Evolutionary conservation across 1,140 invertebrate species (phyloP).

Genomic region (Linepithema humile): DNA sequence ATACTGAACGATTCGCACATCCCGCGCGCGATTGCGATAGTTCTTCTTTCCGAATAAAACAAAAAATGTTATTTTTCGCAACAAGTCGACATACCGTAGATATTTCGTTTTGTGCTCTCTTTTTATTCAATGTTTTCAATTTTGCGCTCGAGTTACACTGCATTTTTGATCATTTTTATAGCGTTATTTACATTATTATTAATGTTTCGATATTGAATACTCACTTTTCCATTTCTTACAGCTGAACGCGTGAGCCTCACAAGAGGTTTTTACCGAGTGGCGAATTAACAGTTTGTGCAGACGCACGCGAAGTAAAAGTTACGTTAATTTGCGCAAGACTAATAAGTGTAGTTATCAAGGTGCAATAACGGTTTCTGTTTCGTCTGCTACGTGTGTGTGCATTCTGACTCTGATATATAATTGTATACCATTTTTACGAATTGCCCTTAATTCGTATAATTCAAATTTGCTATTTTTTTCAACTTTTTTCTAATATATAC

Average conservation of each 20-base stretch:
- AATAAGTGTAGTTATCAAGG: constrained; percentile 51
- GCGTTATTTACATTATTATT: background rate
- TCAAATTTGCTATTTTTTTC: background rate
- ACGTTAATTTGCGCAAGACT: constrained; percentile 27
- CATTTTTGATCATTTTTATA: background rate
- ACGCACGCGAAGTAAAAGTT: background rate
- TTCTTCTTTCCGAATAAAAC: background rate
- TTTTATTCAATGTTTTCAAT: background rate
- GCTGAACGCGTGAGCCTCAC: background rate
- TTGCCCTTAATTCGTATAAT: background rate
- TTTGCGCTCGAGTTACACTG: background rate
- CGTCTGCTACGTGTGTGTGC: background rate
- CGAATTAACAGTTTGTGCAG: constrained; percentile 27
- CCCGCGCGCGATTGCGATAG: background rate
- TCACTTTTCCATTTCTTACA: constrained; percentile 22
- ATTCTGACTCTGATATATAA: background rate
- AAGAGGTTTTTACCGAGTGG: background rate
- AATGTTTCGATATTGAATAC: background rate
- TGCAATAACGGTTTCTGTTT: background rate
- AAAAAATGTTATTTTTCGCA: background rate
- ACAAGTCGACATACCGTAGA: background rate
- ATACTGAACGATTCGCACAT: background rate
- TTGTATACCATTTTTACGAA: background rate
- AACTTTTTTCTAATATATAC: background rate
- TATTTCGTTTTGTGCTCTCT: background rate